phyloP scores from a whole-genome alignment of 2,797 vertebrate species.

The Acanthis flammea region DNA sequence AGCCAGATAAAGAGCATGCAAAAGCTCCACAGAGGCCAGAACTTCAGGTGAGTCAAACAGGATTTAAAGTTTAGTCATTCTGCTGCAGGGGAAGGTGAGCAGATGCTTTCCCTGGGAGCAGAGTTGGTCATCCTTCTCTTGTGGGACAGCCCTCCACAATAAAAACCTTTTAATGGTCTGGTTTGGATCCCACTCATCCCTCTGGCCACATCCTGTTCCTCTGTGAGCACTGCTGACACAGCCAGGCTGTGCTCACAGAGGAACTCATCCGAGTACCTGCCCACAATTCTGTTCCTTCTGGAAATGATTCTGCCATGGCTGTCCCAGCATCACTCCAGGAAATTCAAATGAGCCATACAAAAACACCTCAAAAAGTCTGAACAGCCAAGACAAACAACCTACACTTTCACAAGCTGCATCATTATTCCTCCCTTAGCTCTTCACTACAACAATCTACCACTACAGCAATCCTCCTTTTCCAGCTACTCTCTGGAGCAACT shows the following conservation, averaged over 20 bases:
- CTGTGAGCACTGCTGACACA: background rate
- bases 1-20: background rate
- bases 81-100: background rate
- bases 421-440: background rate
- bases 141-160: background rate
- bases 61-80: background rate
- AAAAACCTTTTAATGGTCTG: background rate
- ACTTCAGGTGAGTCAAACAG: background rate
- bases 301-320: background rate
- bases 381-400: background rate
- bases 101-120: background rate
- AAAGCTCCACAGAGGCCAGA: background rate
- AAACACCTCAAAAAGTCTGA: background rate
- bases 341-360: background rate
- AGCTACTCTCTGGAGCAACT: background rate
- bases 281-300: background rate
- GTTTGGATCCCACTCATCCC: background rate
- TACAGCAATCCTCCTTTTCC: background rate
- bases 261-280: accelerated
- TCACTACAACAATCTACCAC: background rate
- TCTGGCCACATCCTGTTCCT: background rate
- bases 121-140: background rate
- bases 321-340: background rate
- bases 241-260: background rate
- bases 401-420: background rate